Percentiles rank a stretch among this genome's conserved stretches.
phyloP scores from a whole-genome alignment of 2,888 invertebrate genomes.

The Caenorhabditis sinica region DNA sequence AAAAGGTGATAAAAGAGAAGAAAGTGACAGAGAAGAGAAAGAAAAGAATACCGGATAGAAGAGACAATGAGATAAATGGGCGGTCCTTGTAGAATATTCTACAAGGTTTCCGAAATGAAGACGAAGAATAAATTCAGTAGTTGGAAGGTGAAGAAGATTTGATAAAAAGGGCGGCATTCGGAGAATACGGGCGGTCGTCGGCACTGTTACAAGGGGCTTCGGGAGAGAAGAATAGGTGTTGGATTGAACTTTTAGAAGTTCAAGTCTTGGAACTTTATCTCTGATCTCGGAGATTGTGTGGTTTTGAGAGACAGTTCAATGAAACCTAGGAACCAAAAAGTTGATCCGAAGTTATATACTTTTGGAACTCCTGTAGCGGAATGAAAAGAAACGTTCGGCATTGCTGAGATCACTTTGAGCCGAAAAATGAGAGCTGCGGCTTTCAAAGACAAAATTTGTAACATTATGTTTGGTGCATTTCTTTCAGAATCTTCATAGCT shows the following conservation, averaged over 20 bases:
- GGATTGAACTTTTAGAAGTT: slow-evolving; percentile 17
- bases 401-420: too few relatives aligned
- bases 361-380: too few relatives aligned
- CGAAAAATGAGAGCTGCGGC: too few relatives aligned
- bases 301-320: too few relatives aligned
- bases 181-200: slow-evolving; percentile 7
- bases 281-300: background rate
- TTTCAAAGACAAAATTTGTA: too few relatives aligned
- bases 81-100: slow-evolving; percentile 32
- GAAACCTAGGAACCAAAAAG: too few relatives aligned
- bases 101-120: slow-evolving; percentile 29
- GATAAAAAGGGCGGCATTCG: slow-evolving; percentile 21
- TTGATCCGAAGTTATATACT: too few relatives aligned
- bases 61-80: slow-evolving; percentile 44
- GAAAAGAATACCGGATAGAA: slow-evolving; percentile 28
- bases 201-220: background rate
- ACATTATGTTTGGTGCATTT: too few relatives aligned
- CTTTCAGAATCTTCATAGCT: too few relatives aligned
- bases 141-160: background rate
- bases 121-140: slow-evolving; percentile 15
- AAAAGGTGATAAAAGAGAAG: slow-evolving; percentile 36
- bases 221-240: background rate
- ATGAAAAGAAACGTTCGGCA: too few relatives aligned
- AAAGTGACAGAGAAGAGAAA: slow-evolving; percentile 9
- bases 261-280: background rate